These are phyloP conservation scores for Scomberomorus guttatus DNA, from an alignment of 2,797 vertebrate genomes.

Conservation along the genomic window DNA sequence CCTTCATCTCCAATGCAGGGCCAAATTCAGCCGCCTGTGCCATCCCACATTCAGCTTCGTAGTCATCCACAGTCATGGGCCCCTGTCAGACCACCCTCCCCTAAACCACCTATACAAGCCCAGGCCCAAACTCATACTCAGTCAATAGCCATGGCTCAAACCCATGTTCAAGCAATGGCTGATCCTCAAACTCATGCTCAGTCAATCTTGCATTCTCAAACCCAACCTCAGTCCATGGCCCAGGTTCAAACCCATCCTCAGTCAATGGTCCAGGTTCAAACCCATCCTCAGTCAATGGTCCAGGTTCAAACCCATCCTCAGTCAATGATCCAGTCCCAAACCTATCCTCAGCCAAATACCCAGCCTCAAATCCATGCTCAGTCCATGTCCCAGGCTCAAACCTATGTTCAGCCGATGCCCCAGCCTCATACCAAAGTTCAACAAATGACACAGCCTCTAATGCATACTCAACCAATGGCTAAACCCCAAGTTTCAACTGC, in stretches of 20 bases:
- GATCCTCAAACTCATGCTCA: conserved; percentile 10
- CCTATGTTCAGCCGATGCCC: not conserved
- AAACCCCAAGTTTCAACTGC: not conserved
- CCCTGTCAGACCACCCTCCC: conserved; percentile 66
- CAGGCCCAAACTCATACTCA: conserved; percentile 20
- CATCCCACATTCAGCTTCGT: conserved; percentile 71
- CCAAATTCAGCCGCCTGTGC: conserved; percentile 57
- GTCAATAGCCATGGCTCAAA: not conserved
- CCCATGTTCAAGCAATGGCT: conserved; percentile 11
- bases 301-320: not conserved
- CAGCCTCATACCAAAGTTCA: conserved; percentile 39
- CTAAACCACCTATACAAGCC: conserved; percentile 46
- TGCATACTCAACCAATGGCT: not conserved
- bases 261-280: not conserved
- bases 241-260: not conserved
- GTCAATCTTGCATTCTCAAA: conserved; percentile 25
- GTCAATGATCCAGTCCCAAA: not conserved
- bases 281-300: not conserved
- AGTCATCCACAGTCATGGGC: conserved; percentile 73
- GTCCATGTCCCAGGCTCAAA: not conserved
- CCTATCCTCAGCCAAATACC: not conserved
- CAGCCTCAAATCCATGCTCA: conserved; percentile 9
- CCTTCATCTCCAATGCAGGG: conserved; percentile 52
- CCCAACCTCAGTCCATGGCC: not conserved
- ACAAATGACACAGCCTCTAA: not conserved